Conservation (phyloP, 2,113 vertebrate genomes). For the Prunella himalayana region DNA sequence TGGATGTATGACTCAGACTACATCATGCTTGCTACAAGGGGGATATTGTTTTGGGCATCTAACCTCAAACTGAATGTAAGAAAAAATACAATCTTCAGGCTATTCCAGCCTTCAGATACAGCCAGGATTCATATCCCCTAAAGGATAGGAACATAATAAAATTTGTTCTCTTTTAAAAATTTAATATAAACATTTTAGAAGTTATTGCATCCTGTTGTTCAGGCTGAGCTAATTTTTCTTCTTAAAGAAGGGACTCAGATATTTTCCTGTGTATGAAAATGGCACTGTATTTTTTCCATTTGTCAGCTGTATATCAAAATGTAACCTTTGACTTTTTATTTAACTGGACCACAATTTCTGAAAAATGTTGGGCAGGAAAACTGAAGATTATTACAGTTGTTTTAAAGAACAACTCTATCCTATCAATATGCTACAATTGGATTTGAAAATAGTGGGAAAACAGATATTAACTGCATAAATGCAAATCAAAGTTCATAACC, state of each 20-base stretch:
- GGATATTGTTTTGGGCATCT: neutral
- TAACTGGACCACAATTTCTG: neutral
- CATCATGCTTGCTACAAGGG: neutral
- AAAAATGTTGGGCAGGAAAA: neutral
- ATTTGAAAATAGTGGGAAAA: neutral
- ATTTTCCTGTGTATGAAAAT: neutral
- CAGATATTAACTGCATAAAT: neutral
- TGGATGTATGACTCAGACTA: neutral
- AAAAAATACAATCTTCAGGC: neutral
- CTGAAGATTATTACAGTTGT: neutral
- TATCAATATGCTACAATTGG: neutral
- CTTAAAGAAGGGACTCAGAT: neutral
- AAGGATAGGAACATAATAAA: neutral
- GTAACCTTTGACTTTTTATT: neutral
- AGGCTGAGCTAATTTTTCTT: neutral
- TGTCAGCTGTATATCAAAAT: neutral
- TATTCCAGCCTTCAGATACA: neutral
- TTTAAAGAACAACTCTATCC: neutral
- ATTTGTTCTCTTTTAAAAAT: neutral
- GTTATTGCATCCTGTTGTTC: neutral
- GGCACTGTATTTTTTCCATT: neutral
- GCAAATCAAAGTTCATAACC: neutral
- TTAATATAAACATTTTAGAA: neutral
- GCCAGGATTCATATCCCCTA: neutral
- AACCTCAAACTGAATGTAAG: neutral